A percentile compares a stretch with the other conserved stretches of the same genome.
These are phyloP conservation scores for Sturmia bella DNA, from an alignment of 2,888 invertebrate genomes.

Conservation along the genomic window DNA sequence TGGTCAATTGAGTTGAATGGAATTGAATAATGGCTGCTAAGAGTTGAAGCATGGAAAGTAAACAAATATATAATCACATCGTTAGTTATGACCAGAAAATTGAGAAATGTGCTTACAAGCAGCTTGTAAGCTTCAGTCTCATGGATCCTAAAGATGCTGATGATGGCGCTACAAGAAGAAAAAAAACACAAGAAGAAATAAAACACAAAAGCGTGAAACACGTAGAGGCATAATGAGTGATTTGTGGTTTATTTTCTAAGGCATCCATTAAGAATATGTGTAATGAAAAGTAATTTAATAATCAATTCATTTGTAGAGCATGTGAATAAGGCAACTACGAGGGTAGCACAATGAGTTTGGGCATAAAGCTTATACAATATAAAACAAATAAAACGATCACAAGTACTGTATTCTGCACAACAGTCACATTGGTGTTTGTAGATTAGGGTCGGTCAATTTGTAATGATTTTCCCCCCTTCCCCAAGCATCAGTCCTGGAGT, in stretches of 20 bases:
- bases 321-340: constrained; percentile 19
- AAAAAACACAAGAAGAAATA: neutral
- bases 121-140: neutral
- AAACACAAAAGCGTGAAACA: constrained; percentile 57
- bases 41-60: constrained; percentile 41
- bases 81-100: constrained; percentile 43
- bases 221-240: constrained; percentile 53
- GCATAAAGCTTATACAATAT: neutral
- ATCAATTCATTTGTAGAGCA: constrained; percentile 46
- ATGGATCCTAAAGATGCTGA: constrained; percentile 5
- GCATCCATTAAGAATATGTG: neutral
- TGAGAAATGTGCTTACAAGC: neutral
- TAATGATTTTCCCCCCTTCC: too few relatives aligned
- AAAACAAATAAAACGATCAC: neutral
- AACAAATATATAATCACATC: constrained; percentile 74
- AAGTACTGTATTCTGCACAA: too few relatives aligned
- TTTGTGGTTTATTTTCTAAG: constrained; percentile 45
- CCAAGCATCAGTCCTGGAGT: too few relatives aligned
- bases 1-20: constrained; percentile 73
- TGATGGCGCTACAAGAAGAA: constrained; percentile 42
- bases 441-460: too few relatives aligned
- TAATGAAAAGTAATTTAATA: constrained; percentile 37
- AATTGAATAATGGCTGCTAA: constrained; percentile 65
- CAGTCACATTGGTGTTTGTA: too few relatives aligned
- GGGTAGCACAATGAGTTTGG: neutral